Percentiles rank a stretch among this genome's conserved stretches.
Conservation (phyloP, 2,888 invertebrate species). For the Eumerus sabulonum region DNA sequence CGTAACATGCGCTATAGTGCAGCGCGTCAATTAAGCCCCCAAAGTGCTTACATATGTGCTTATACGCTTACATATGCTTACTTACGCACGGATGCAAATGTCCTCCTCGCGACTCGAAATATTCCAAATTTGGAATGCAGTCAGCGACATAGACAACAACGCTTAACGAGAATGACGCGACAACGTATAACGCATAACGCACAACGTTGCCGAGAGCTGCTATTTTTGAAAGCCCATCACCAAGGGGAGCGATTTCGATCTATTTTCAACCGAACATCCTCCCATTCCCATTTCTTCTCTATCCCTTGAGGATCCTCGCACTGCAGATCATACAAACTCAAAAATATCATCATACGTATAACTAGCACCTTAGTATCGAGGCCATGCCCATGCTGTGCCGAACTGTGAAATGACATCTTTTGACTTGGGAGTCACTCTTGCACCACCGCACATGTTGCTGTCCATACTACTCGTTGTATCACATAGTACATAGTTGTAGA, state of each 20-base stretch:
- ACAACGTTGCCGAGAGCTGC: slow-evolving; percentile 57
- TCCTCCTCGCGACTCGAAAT: slow-evolving; percentile 36
- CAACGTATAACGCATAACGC: no score
- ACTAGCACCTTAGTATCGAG: slow-evolving; percentile 48
- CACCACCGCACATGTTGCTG: slow-evolving; percentile 15
- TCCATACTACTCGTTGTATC: no score
- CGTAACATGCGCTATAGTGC: slow-evolving; percentile 31
- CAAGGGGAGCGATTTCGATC: slow-evolving; percentile 60
- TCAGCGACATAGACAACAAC: slow-evolving; percentile 7
- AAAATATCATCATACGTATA: slow-evolving; percentile 41
- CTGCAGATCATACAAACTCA: slow-evolving; percentile 13
- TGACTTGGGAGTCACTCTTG: slow-evolving; percentile 1
- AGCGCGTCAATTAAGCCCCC: slow-evolving; percentile 44
- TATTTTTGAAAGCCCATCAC: slow-evolving; percentile 56
- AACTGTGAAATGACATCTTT: slow-evolving; percentile 52
- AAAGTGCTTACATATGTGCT: slow-evolving; percentile 25
- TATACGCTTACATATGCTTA: neutral
- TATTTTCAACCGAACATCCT: slow-evolving; percentile 39
- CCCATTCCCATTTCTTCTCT: no score
- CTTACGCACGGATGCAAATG: slow-evolving; percentile 63
- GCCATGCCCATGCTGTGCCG: slow-evolving; percentile 33
- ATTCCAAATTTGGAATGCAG: slow-evolving; percentile 51
- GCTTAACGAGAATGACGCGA: neutral
- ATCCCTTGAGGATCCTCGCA: slow-evolving; percentile 51
- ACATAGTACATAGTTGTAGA: no score